Percentiles rank a stretch among this genome's conserved stretches.
phyloP scores from a whole-genome alignment of 2,797 vertebrate species.

The Peromyscus nudipes region DNA sequence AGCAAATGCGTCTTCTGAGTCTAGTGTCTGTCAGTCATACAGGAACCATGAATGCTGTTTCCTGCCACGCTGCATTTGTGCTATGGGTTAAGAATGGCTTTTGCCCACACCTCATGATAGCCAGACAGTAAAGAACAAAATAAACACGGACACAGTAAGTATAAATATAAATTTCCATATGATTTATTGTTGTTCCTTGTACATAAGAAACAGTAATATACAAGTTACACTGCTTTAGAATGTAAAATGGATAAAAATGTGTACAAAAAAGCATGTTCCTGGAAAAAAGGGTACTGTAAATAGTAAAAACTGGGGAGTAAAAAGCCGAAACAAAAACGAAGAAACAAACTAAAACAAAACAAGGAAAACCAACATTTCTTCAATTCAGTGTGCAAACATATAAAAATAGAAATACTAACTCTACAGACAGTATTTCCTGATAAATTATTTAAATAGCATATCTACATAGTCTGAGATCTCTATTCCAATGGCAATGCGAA shows the following conservation, averaged over 20 bases:
- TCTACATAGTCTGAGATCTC: slow-evolving; percentile 97
- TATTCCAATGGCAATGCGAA: slow-evolving; percentile 93
- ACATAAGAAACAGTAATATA: slow-evolving; percentile 93
- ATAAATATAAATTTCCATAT: slow-evolving; percentile 88
- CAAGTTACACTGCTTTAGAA: slow-evolving; percentile 93
- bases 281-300: slow-evolving; percentile 90
- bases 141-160: slow-evolving; percentile 59
- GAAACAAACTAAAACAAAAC: slow-evolving; percentile 69
- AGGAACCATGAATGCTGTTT: not conserved
- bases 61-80: not conserved
- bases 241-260: slow-evolving; percentile 95
- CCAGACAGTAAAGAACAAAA: slow-evolving; percentile 60
- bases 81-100: slow-evolving; percentile 5
- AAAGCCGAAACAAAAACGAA: slow-evolving; percentile 88
- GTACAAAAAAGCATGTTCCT: slow-evolving; percentile 94
- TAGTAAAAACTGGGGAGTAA: slow-evolving; percentile 87
- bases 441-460: slow-evolving; percentile 99
- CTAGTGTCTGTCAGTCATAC: not conserved
- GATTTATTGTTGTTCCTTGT: slow-evolving; percentile 95
- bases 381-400: slow-evolving; percentile 99
- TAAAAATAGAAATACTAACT: slow-evolving; percentile 98
- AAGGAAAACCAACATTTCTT: slow-evolving; percentile 90
- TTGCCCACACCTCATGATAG: not conserved
- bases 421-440: slow-evolving; percentile 96
- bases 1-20: not conserved